Evolutionary conservation across 2,888 invertebrate species (phyloP).

Genomic region (Pseudococcus jackbeardsleyi): DNA sequence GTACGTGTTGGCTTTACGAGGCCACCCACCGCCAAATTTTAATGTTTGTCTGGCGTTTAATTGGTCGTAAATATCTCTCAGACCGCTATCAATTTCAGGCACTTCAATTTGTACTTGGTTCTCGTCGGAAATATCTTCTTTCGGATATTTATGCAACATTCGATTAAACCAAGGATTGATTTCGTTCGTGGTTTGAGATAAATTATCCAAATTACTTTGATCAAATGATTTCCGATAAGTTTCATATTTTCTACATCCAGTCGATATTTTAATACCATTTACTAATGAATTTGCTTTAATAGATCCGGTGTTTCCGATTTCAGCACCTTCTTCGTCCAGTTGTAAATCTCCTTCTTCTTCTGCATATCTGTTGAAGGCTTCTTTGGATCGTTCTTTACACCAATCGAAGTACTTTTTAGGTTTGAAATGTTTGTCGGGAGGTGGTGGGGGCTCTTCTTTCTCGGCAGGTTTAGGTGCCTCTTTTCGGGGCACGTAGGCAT

Average conservation of each 20-base stretch:
- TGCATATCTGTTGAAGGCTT: neutral
- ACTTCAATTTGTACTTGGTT: neutral
- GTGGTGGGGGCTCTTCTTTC: neutral
- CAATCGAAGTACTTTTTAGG: neutral
- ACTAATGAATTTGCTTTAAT: neutral
- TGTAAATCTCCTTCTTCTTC: neutral
- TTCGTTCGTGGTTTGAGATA: neutral
- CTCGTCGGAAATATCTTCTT: neutral
- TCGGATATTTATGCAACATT: neutral
- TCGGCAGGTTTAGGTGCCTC: neutral
- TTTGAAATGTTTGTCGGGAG: neutral
- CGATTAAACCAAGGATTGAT: neutral
- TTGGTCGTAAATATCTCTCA: neutral
- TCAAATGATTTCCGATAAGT: neutral
- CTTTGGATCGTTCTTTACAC: slow-evolving; percentile 24
- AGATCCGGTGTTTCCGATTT: neutral
- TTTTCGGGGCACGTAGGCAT: neutral
- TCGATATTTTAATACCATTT: neutral
- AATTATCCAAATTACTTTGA: neutral
- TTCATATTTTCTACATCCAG: slow-evolving; percentile 1
- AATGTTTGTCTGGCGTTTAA: neutral
- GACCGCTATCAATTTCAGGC: neutral
- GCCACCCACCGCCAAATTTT: neutral
- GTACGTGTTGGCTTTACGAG: neutral
- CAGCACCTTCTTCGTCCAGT: neutral